Percentiles rank a stretch among this genome's conserved stretches.
Evolutionary conservation across 2,797 vertebrate genomes (phyloP).

Genomic region (Bradypodion pumilum): DNA sequence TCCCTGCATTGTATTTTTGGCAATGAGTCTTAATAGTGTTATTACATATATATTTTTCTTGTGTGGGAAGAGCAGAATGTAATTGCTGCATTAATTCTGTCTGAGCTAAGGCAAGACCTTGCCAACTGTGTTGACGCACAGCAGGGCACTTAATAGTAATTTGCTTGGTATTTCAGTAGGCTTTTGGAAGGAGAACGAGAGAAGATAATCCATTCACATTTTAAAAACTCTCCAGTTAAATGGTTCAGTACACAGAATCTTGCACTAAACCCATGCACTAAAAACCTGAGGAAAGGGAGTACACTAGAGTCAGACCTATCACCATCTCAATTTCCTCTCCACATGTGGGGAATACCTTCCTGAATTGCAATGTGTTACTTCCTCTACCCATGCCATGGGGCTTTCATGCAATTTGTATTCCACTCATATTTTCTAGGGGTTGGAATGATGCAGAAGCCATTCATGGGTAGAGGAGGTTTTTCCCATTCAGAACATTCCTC

Average conservation of each 20-base stretch:
- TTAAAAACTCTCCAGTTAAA: background rate
- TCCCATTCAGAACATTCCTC: background rate
- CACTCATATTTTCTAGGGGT: background rate
- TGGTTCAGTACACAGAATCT: background rate
- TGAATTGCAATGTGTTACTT: background rate
- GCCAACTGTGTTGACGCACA: background rate
- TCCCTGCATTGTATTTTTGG: slow-evolving; percentile 24
- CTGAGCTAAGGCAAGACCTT: background rate
- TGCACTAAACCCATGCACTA: background rate
- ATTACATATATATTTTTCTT: slow-evolving; percentile 30
- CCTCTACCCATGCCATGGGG: background rate
- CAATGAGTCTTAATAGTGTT: background rate
- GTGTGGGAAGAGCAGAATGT: slow-evolving; percentile 22
- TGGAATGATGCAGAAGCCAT: background rate
- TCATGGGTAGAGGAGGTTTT: background rate
- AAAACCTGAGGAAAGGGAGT: background rate
- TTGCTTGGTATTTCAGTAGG: background rate
- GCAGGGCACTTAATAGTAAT: background rate
- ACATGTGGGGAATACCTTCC: background rate
- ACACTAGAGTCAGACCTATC: background rate
- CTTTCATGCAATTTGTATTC: background rate
- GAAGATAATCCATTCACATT: background rate
- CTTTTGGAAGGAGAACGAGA: no score
- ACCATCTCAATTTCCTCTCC: background rate
- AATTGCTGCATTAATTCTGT: background rate